Percentiles rank a stretch among this genome's conserved stretches.
Conservation (phyloP, 92 coral and sea anemone species). For the Palythoa heliodiscus region DNA sequence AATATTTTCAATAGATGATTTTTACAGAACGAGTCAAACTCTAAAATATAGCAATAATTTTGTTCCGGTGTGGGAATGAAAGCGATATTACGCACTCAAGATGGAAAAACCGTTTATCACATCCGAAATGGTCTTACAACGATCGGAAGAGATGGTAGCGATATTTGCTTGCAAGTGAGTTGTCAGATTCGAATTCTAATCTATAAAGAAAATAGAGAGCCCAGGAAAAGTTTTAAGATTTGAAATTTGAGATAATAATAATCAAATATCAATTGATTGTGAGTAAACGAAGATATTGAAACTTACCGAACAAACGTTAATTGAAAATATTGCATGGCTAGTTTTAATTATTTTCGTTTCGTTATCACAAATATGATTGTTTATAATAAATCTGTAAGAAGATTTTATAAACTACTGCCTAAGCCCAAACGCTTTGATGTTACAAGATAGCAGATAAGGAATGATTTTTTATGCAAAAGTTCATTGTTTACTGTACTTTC, state of each 20-base stretch:
- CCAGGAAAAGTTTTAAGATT: background rate
- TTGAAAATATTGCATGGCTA: no score
- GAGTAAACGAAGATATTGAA: no score
- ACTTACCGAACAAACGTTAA: no score
- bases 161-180: slow-evolving; percentile 27
- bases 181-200: background rate
- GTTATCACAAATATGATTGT: no score
- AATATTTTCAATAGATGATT: slow-evolving; percentile 8
- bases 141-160: slow-evolving; percentile 33
- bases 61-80: slow-evolving; percentile 7
- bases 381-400: no score
- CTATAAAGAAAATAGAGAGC: background rate
- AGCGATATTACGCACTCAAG: slow-evolving; percentile 28
- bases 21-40: background rate
- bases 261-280: background rate
- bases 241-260: background rate
- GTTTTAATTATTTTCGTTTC: no score
- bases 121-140: slow-evolving; percentile 26
- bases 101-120: slow-evolving; percentile 37
- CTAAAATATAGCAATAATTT: background rate
- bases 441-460: no score
- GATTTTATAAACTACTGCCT: no score
- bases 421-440: no score
- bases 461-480: no score
- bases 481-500: no score